Evolutionary conservation across 2,113 vertebrate species (phyloP).

Genomic region (Larimichthys polyactis): DNA sequence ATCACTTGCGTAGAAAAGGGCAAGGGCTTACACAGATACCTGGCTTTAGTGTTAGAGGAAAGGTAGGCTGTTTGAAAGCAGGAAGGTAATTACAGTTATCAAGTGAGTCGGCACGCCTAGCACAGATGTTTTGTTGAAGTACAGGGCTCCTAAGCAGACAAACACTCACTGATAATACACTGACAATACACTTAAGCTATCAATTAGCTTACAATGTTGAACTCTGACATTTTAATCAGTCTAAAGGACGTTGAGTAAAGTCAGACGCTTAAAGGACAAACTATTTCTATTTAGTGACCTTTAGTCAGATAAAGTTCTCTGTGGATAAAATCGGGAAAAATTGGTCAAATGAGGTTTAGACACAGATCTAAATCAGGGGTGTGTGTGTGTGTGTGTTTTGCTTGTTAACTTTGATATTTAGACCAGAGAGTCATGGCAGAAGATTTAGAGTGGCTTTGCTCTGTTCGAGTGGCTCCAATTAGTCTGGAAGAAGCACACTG

Average conservation of each 20-base stretch:
- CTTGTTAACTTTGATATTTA: conserved; percentile 68
- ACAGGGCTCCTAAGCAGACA: conserved; percentile 17
- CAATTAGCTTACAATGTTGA: conserved; percentile 22
- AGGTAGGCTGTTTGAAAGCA: conserved; percentile 34
- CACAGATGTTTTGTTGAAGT: conserved; percentile 56
- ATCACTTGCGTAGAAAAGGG: conserved; percentile 27
- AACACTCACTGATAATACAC: background rate
- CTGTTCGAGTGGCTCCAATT: conserved; percentile 67
- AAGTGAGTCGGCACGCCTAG: conserved; percentile 32
- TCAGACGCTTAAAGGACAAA: conserved; percentile 16
- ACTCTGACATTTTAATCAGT: conserved; percentile 26
- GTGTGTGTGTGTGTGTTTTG: conserved; percentile 39
- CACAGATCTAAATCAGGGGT: conserved; percentile 40
- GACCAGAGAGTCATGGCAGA: conserved; percentile 39
- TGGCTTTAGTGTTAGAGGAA: conserved; percentile 11
- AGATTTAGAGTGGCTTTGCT: conserved; percentile 57
- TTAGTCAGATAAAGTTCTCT: conserved; percentile 34
- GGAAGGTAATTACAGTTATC: conserved; percentile 51
- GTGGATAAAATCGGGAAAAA: background rate
- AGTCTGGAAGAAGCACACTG: conserved; percentile 49
- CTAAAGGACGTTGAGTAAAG: background rate
- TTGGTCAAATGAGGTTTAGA: conserved; percentile 41
- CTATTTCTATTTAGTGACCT: conserved; percentile 19
- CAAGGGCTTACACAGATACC: background rate
- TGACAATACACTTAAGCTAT: conserved; percentile 11